These are phyloP conservation scores for Holothuria glaberrima DNA, from an alignment of 35 echinoderm and acorn worm species.

Conservation along the genomic window DNA sequence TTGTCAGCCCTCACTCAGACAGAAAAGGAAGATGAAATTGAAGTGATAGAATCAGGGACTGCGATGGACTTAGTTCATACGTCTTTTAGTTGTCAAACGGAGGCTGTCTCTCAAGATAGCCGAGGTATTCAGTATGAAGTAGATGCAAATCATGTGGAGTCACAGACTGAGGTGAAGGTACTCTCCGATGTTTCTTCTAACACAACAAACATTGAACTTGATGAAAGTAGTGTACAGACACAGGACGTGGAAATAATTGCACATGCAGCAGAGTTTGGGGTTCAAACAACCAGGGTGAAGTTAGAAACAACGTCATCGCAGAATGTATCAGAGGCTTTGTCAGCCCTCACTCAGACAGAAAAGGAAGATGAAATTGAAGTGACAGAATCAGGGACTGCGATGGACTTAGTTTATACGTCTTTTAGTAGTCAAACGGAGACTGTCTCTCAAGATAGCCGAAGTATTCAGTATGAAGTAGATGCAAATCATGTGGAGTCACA, in stretches of 20 bases:
- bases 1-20: constrained; percentile 29
- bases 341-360: constrained; percentile 33
- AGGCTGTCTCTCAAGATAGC: background rate
- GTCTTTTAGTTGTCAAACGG: constrained; percentile 12
- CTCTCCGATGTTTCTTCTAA: background rate
- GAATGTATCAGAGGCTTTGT: background rate
- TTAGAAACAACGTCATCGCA: constrained; percentile 10
- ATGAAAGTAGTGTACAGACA: constrained; percentile 21
- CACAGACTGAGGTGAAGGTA: background rate
- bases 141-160: background rate
- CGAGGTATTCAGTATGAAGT: constrained; percentile 10
- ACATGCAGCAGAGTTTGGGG: background rate
- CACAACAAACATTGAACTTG: background rate
- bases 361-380: constrained; percentile 2
- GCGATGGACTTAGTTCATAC: constrained; percentile 3
- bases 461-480: background rate
- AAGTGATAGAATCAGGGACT: constrained; percentile 8
- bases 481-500: background rate
- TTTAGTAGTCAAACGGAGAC: constrained; percentile 19
- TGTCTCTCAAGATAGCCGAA: background rate
- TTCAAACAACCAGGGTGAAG: background rate
- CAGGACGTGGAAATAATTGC: background rate
- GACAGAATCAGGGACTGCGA: constrained; percentile 4
- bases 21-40: background rate
- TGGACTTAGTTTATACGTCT: background rate